Conservation (phyloP, 37 sponge, comb jelly and placozoan genomes). For the Dysidea cf. avara region DNA sequence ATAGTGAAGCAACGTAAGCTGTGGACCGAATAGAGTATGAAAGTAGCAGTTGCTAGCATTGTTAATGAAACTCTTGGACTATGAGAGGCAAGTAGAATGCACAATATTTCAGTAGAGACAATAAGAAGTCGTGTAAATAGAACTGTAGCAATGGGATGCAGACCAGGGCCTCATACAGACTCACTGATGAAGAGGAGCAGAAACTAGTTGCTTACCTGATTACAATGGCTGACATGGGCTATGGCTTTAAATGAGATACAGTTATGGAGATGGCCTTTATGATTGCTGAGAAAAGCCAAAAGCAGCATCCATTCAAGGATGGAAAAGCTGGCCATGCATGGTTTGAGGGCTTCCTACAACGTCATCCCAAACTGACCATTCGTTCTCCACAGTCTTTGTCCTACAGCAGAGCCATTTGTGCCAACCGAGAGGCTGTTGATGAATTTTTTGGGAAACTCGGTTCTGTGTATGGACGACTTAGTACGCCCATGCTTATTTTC, state of each 20-base stretch:
- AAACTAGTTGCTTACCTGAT: background rate
- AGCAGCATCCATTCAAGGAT: constrained; percentile 28
- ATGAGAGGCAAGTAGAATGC: background rate
- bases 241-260: constrained; percentile 7
- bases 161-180: constrained; percentile 14
- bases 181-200: constrained; percentile 25
- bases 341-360: constrained; percentile 20
- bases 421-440: constrained; percentile 4
- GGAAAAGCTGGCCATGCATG: constrained; percentile 31
- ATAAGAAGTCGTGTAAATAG: constrained; percentile 9
- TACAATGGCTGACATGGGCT: constrained; percentile 24
- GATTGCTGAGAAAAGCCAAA: constrained; percentile 5
- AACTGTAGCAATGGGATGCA: constrained; percentile 4
- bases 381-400: constrained; percentile 29
- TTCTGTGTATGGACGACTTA: constrained; percentile 4
- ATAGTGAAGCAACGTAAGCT: constrained; percentile 50
- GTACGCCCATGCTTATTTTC: constrained; percentile 23
- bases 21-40: constrained; percentile 41
- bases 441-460: constrained; percentile 31
- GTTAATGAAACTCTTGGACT: constrained; percentile 30
- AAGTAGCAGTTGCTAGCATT: constrained; percentile 20
- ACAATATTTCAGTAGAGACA: constrained; percentile 24
- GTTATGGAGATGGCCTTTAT: constrained; percentile 17
- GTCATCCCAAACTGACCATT: constrained; percentile 21
- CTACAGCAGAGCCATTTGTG: constrained; percentile 14